phyloP scores from a whole-genome alignment of 1,140 invertebrate genomes.

The Ruditapes philippinarum region DNA sequence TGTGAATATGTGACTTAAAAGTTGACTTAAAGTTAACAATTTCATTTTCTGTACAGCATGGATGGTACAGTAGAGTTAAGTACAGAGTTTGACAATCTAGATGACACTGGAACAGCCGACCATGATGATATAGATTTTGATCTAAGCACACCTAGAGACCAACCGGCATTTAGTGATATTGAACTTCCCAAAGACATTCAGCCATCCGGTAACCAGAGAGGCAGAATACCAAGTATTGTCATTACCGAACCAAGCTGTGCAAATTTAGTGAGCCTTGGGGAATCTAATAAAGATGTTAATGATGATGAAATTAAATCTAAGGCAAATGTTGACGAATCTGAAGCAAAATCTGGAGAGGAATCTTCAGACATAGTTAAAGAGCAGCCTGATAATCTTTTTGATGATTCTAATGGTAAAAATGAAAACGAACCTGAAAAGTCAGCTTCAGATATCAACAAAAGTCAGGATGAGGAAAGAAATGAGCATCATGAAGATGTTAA shows the following conservation, averaged over 20 bases:
- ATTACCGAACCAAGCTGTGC: conserved; percentile 11
- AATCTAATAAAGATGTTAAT: not conserved
- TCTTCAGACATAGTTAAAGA: not conserved
- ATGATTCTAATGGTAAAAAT: too few relatives aligned
- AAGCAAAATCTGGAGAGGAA: not conserved
- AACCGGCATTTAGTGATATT: not conserved
- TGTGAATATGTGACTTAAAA: too few relatives aligned
- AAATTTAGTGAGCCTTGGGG: not conserved
- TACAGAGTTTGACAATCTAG: not conserved
- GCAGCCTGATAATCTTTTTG: too few relatives aligned
- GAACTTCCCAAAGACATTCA: not conserved
- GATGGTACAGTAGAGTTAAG: not conserved
- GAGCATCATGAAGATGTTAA: not conserved
- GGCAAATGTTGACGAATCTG: not conserved
- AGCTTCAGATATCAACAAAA: too few relatives aligned
- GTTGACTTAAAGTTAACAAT: too few relatives aligned
- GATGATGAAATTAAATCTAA: not conserved
- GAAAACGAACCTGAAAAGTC: too few relatives aligned
- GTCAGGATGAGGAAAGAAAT: not conserved
- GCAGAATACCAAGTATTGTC: not conserved
- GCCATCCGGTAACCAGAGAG: not conserved
- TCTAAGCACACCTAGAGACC: not conserved
- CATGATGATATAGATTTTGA: conserved; percentile 27
- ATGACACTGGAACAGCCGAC: not conserved
- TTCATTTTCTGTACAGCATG: too few relatives aligned